Base-by-base conservation (phyloP, 2,113 vertebrate species). In the Glareola pratincola region DNA sequence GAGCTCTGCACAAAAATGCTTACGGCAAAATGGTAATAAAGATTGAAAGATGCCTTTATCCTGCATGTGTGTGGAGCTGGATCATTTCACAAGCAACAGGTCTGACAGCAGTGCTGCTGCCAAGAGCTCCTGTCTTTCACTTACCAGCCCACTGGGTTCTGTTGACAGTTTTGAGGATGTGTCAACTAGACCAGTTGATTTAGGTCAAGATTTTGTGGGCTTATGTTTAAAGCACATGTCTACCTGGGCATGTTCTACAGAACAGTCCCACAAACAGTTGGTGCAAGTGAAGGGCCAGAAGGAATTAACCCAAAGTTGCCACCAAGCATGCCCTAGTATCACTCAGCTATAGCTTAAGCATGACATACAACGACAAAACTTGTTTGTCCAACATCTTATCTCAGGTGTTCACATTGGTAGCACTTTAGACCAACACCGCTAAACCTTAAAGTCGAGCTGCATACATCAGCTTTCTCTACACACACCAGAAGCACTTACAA, bases 121-220 rank as follows among this genome's bases (percentile, higher is more conserved):
- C 95, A 96, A 93, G 81, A 72, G 27, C 74, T 78, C 36, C 72
- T 56, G 23, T 51, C 73, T 78, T 75, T 59, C 39, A 39, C 74
- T 95, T n/a, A 39, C 27, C 74, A 91, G 51, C 53, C 74, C 45
- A 62, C 57, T 17, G 27, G 15, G 9, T n/a, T 88, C 91, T 91
- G 96, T 57, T 96, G 96, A 96, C 96, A 96, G 85, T 34, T 93
- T 56, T 62, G 78, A 96, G 87, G 66, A 93, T 45, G 39, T 76
- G 81, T 69, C 94, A 94, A 62, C 74, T 60, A 66, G 27, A 93
- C 57, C 57, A 66, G 39, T 0, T 96, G 77, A 95, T 81, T 51
- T n/a, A 91, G 66, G 87, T 91, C 66, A 92, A 87, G 90, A 90
- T 94, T 86, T 74, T 75, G 53, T 6, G 50, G 87, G 77, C 76